Evolutionary conservation across 2,797 vertebrate genomes (phyloP), one percentile per base, ranked within the genome.

Genomic region (Anolis apletophallus): DNA sequence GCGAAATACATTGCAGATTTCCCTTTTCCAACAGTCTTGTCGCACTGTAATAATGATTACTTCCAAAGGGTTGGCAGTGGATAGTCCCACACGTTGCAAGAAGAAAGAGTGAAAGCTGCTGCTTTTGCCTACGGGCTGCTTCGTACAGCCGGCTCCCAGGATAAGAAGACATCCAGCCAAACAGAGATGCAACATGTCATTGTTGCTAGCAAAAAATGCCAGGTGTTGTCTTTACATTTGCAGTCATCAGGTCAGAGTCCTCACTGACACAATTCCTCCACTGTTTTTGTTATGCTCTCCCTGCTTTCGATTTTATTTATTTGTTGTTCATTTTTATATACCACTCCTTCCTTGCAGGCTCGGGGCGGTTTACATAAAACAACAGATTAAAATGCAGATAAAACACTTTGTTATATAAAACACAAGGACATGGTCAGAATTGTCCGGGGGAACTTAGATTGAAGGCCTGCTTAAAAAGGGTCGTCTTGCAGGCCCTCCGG

Each of bases 1-100:
- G 85, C 55, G 80, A 67, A 29, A 87, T 64, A 83, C 52, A 29
- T 87, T 88, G 76, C 75, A 88, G 89, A 89, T 87, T 11, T 8
- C 1, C 91, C 84, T 67, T 54, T 74, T 77, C 36, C 73, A 83
- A 80, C 46, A 5, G 52, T 29, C 54, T 80, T 90, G 55, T 93
- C 87, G 77, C 89, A 85, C 89, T 90, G 86, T 77, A 91, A 92
- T 87, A 92, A 59, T 81, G 84, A 86, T 82, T 75, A 77, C 83
- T 91, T 94, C 91, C 75, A 82, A 88, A 86, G 68, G 86, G 55
- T 54, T 93, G 76, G 67, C 76, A 0, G 84, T 79, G 90, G 85
- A 68, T 80, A 87, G 71, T 89, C 87, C 88, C 81, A 81, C 86
- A 91, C 84, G 76, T 76, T 29, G 21, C 86, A 90, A 91, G 88